These are phyloP conservation scores for Cotesia congregata DNA, from an alignment of 2,888 invertebrate species.

Conservation along the genomic window DNA sequence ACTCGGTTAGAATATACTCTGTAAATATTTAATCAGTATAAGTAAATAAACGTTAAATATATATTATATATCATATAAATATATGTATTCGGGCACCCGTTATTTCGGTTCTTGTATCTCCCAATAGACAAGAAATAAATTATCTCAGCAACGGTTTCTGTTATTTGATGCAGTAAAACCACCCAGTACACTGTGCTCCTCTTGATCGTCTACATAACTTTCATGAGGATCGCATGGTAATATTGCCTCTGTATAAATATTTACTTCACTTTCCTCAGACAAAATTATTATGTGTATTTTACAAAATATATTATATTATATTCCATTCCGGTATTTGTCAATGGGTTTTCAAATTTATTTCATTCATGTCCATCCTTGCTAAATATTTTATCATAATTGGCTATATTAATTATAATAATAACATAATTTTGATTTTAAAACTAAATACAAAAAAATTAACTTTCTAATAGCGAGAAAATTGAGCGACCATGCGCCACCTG, in stretches of 20 bases:
- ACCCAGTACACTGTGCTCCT: background rate
- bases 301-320: too few species aligned
- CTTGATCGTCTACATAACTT: conserved; percentile 22
- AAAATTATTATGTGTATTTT: background rate
- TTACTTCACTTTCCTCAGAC: conserved; percentile 42
- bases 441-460: too few species aligned
- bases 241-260: conserved; percentile 51
- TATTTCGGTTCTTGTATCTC: background rate
- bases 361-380: too few species aligned
- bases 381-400: too few species aligned
- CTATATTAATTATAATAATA: too few species aligned
- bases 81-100: background rate
- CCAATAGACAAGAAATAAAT: conserved; percentile 13
- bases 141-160: background rate
- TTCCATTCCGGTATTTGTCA: too few species aligned
- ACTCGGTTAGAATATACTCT: background rate
- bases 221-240: conserved; percentile 44
- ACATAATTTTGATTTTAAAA: too few species aligned
- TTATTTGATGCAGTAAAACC: conserved; percentile 18
- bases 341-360: too few species aligned
- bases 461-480: too few species aligned
- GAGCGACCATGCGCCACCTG: too few species aligned
- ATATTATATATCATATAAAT: background rate
- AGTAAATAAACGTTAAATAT: conserved; percentile 1
- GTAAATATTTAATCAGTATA: background rate